Percentiles rank a stretch among this genome's conserved stretches.
These are phyloP conservation scores for Neosilurus hyrtlii DNA, from an alignment of 2,797 vertebrate species.

Conservation along the genomic window DNA sequence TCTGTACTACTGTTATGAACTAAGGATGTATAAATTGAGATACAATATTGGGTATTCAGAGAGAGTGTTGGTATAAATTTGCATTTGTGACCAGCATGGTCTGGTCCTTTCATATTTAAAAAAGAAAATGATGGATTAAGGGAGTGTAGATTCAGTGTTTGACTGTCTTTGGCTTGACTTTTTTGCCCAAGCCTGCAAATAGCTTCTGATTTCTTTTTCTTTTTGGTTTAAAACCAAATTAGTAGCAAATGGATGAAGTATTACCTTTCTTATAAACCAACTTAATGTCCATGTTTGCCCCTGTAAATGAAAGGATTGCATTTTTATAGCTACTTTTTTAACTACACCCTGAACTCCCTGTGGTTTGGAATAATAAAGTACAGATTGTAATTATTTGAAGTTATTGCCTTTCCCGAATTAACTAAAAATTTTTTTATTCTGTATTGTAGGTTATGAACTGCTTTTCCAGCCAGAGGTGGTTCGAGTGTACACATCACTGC, in stretches of 20 bases:
- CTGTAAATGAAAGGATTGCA: neutral
- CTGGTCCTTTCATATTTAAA: neutral
- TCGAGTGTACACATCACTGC: constrained; percentile 87
- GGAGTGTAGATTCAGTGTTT: neutral
- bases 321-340: neutral
- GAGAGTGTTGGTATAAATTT: neutral
- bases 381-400: neutral
- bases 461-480: constrained; percentile 94
- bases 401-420: neutral
- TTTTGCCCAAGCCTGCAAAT: neutral
- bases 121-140: neutral
- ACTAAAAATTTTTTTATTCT: neutral
- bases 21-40: neutral
- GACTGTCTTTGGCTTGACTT: neutral
- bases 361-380: neutral
- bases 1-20: neutral
- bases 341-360: neutral
- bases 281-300: neutral
- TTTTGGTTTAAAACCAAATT: neutral
- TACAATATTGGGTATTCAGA: neutral
- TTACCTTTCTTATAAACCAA: neutral
- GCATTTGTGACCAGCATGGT: no score
- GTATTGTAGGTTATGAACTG: constrained; percentile 84
- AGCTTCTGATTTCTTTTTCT: neutral
- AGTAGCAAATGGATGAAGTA: neutral